phyloP scores from a whole-genome alignment of 2,888 invertebrate species.

The Lasioglossum oenotherae region DNA sequence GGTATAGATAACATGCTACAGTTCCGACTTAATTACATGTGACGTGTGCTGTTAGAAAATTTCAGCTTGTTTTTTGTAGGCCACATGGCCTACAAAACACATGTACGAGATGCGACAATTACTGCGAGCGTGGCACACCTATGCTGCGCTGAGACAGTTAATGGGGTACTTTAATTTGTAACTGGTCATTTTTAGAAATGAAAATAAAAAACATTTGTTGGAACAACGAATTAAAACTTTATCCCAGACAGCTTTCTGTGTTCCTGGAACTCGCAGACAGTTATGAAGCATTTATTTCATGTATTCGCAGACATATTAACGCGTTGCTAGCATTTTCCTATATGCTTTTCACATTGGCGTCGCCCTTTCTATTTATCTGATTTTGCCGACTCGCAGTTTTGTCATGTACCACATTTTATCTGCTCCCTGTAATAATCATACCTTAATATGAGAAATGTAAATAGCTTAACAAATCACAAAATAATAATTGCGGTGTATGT shows the following conservation, averaged over 20 bases:
- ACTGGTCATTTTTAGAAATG: background rate
- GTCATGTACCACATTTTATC: no score
- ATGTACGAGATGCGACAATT: background rate
- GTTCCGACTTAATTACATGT: background rate
- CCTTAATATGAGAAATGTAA: background rate
- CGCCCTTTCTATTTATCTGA: background rate
- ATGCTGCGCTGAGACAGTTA: background rate
- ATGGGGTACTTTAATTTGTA: background rate
- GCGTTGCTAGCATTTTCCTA: background rate
- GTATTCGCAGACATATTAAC: background rate
- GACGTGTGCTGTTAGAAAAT: background rate
- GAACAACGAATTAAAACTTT: background rate
- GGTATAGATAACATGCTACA: background rate
- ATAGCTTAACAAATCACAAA: background rate
- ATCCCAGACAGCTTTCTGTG: background rate
- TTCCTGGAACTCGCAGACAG: background rate
- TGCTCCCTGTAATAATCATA: no score
- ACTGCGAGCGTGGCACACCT: background rate
- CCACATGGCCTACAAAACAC: background rate
- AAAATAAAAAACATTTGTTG: background rate
- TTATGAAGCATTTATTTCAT: background rate
- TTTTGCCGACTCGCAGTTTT: background rate
- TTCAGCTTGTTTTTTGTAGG: background rate
- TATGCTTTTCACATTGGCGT: background rate
- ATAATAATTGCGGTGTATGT: no score